Base-by-base conservation (phyloP, 2,888 invertebrate species). In the Agonopterix heracliana region DNA sequence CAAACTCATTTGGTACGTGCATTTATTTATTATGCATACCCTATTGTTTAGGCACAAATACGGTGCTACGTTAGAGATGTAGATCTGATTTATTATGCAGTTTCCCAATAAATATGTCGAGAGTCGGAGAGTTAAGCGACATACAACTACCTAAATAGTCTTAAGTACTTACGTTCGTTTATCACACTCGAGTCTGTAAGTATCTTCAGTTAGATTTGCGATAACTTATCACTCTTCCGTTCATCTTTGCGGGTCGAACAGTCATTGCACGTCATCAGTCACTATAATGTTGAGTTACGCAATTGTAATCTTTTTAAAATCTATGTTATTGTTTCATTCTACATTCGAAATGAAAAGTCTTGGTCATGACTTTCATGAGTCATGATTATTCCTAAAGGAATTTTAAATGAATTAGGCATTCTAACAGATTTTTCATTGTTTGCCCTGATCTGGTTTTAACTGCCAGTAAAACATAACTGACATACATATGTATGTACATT, bases 181-280 rank as follows among this genome's bases (percentile, higher is more conserved):
- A 26, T 26, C 26, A 5, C 26, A 5, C 5, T 26, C 7, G 7
- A 26, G 26, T 26, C 26, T 26, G 26, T 26, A 26, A 7, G 26
- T 5, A 26, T 26, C 26, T 26, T 26, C 26, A 26, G 26, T 26
- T 26, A 26, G 26, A 26, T 26, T 26, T 26, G 26, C 5, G 72
- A 75, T 75, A 72, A 63, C 60, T 55, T 74, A 74, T 74, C 69
- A 59, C 51, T 55, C 58, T 66, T 68, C 61, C 66, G 67, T 58
- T 60, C 56, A 55, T 49, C 52, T 49, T 63, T 63, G 26, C 41
- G 40, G 34, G 64, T 66, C 56, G 60, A 57, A 44, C 55, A 59
- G 56, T 50, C 49, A 53, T 46, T 52, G 49, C 60, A 52, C 57
- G 57, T 61, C 61, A 53, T 70, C 68, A 66, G 26, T 26, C 26